Evolutionary conservation across 2,888 invertebrate genomes (phyloP).

Genomic region (Listrodromus nycthemerus): DNA sequence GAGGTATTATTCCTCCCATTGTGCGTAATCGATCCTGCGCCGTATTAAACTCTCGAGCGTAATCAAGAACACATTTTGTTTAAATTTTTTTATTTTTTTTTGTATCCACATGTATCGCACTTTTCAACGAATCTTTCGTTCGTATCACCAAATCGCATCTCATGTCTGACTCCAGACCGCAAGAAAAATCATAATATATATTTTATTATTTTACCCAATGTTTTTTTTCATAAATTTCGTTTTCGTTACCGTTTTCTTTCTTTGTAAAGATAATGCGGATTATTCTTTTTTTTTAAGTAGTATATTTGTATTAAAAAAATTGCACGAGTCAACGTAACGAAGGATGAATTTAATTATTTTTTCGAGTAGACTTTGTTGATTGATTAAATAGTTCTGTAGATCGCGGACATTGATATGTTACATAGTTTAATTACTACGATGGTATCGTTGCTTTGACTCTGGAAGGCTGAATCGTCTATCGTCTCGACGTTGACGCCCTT

Average conservation of each 20-base stretch:
- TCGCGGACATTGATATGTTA: not conserved
- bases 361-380: not conserved
- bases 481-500: not conserved
- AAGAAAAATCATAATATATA: not conserved
- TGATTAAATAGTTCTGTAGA: not conserved
- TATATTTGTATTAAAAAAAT: not conserved
- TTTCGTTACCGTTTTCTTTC: no score
- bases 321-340: not conserved
- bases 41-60: not conserved
- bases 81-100: not conserved
- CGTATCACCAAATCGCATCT: not conserved
- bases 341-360: not conserved
- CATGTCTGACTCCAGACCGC: not conserved
- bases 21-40: conserved; percentile 5
- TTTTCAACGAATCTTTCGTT: not conserved
- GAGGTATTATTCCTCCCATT: conserved; percentile 22
- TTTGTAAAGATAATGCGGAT: not conserved
- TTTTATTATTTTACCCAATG: no score
- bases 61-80: not conserved
- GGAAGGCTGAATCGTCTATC: not conserved
- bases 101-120: not conserved
- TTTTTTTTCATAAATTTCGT: no score
- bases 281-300: not conserved
- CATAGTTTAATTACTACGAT: not conserved
- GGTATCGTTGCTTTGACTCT: not conserved